A percentile compares a stretch with the other conserved stretches of the same genome.
Conservation (phyloP, 2,888 invertebrate genomes). For the Beris chalybata region DNA sequence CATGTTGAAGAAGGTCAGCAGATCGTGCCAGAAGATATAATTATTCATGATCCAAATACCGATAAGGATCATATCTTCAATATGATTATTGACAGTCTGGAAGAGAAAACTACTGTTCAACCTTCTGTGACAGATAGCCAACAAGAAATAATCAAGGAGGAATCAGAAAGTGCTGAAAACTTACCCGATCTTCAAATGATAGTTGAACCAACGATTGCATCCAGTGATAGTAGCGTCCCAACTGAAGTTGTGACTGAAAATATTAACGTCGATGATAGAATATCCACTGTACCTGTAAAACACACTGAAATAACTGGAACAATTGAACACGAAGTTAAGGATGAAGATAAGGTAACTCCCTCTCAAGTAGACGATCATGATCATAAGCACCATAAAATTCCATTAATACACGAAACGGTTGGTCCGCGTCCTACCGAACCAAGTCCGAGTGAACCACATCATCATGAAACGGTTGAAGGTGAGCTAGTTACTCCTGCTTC, state of each 20-base stretch:
- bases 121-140: conserved; percentile 32
- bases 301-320: conserved; percentile 22
- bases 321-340: conserved; percentile 9
- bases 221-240: not conserved
- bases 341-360: no score
- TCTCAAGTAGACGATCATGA: no score
- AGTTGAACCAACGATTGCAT: conserved; percentile 4
- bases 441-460: not conserved
- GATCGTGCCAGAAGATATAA: not conserved
- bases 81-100: conserved; percentile 28
- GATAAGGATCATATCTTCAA: conserved; percentile 20
- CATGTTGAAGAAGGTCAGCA: conserved; percentile 3
- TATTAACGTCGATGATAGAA: not conserved
- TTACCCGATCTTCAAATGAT: not conserved
- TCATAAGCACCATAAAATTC: no score
- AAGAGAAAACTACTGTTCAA: conserved; percentile 35
- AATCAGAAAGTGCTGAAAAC: conserved; percentile 28
- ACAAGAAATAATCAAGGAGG: conserved; percentile 34
- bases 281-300: conserved; percentile 2
- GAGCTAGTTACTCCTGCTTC: not conserved
- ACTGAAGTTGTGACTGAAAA: not conserved
- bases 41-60: conserved; percentile 12
- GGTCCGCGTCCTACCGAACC: no score
- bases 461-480: not conserved
- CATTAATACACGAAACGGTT: no score